Evolutionary conservation across 2,113 vertebrate genomes (phyloP).

Genomic region (Chaetops frenatus): DNA sequence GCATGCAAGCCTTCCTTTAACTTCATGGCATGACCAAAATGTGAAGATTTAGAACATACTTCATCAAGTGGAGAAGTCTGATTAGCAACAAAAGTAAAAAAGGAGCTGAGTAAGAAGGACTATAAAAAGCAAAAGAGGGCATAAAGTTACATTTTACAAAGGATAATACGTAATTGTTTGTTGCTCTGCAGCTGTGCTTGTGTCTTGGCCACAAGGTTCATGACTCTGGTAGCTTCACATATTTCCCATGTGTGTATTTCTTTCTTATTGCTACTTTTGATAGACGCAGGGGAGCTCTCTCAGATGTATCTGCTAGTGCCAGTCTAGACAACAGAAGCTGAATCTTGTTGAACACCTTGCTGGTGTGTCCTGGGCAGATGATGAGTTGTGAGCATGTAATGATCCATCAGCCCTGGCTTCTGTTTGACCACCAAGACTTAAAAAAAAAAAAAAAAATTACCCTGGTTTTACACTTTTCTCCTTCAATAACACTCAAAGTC

Average conservation of each 20-base stretch:
- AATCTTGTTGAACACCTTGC: background rate
- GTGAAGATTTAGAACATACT: background rate
- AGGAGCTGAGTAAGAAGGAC: background rate
- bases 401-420: background rate
- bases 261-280: background rate
- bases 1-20: background rate
- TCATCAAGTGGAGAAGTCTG: background rate
- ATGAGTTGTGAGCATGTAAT: background rate
- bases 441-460: background rate
- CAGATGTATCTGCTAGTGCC: background rate
- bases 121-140: background rate
- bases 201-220: background rate
- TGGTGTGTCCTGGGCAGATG: background rate
- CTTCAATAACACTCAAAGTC: background rate
- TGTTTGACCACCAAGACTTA: background rate
- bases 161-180: accelerated
- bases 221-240: background rate
- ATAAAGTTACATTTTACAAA: background rate
- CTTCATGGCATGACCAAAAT: background rate
- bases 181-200: background rate
- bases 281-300: background rate
- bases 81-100: background rate
- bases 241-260: background rate
- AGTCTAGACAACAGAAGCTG: background rate
- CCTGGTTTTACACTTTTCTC: background rate